These are phyloP conservation scores for Trachymyrmex septentrionalis DNA, from an alignment of 1,140 invertebrate species.

Conservation along the genomic window DNA sequence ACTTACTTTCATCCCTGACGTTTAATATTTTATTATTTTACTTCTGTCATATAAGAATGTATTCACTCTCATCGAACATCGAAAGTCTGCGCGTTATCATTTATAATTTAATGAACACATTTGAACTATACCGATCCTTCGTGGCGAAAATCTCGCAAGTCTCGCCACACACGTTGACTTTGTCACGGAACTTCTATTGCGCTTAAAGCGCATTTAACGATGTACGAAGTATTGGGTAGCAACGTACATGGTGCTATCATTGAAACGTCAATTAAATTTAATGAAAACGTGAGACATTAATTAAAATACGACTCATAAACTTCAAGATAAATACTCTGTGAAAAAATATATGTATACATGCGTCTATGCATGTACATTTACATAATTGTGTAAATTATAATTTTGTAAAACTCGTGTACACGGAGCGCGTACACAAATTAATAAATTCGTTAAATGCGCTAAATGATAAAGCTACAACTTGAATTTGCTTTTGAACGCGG, in stretches of 20 bases:
- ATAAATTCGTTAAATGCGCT: conserved; percentile 19
- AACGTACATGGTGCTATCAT: conserved; percentile 20
- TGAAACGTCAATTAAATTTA: conserved; percentile 17
- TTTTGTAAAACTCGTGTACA: conserved; percentile 12
- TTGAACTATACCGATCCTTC: conserved; percentile 50
- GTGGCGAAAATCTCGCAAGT: conserved; percentile 13
- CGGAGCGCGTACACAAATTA: conserved; percentile 9
- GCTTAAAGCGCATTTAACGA: not conserved
- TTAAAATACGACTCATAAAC: conserved; percentile 45
- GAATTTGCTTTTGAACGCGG: not conserved
- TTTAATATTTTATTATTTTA: conserved; percentile 32
- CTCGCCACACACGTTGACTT: not conserved
- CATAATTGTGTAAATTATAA: conserved; percentile 27
- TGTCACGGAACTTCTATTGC: not conserved
- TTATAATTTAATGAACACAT: conserved; percentile 67
- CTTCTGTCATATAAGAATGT: not conserved
- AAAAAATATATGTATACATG: conserved; percentile 59
- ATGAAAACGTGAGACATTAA: conserved; percentile 37
- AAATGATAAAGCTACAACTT: not conserved
- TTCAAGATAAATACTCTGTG: conserved; percentile 46
- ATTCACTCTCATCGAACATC: conserved; percentile 40
- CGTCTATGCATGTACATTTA: conserved; percentile 34
- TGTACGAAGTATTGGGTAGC: not conserved
- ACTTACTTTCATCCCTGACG: conserved; percentile 45
- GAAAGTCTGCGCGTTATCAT: conserved; percentile 38